Base-by-base conservation (phyloP, 2,797 vertebrate species). In the Fratercula arctica region DNA sequence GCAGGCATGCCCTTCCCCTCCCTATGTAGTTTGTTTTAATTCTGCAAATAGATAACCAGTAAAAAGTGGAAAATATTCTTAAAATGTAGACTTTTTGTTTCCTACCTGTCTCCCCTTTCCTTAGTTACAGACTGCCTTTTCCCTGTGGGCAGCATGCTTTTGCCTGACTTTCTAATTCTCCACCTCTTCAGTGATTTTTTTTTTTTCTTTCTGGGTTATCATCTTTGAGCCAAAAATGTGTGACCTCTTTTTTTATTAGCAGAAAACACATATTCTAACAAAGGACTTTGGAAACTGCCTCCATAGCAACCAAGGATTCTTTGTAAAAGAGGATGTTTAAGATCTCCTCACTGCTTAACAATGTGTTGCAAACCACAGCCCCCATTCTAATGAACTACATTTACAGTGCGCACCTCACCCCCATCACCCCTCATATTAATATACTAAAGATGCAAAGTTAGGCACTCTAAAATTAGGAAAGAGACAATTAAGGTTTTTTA, bases 221-320 rank as follows among this genome's bases (percentile, higher is more conserved):
- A 13, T 91, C 33, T 93, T 95, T 81, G 48, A 93, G 73, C 41
- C 63, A 95, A 93, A 93, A 91, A 85, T 53, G 21, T 63, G 18
- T 73, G 53, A 76, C 89, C 37, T 61, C 14, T 66, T 91, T 89
- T 89, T 84, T 70, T 61, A 41, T 76, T 85, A 95, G 13, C 50
- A 89, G 81, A 94, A 91, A 96, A 90, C 66, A 77, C 59, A 45
- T 83, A 90, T 83, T 95, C 45, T 95, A 92, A 95, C 94, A 94
- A 96, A 97, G 54, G 61, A 87, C 46, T 84, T 96, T 86, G 92
- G 78, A 95, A 96, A 82, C 75, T 93, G 85, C 91, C 76, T 95
- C 95, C 95, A 90, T 96, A 95, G 96, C 94, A 96, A 97, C 95
- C 75, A 93, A 85, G 63, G 83, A 88, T 96, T 88, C 61, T 95